A percentile compares a stretch with the other conserved stretches of the same genome.
phyloP scores from a whole-genome alignment of 2,113 vertebrate species.

The Isichthys henryi region DNA sequence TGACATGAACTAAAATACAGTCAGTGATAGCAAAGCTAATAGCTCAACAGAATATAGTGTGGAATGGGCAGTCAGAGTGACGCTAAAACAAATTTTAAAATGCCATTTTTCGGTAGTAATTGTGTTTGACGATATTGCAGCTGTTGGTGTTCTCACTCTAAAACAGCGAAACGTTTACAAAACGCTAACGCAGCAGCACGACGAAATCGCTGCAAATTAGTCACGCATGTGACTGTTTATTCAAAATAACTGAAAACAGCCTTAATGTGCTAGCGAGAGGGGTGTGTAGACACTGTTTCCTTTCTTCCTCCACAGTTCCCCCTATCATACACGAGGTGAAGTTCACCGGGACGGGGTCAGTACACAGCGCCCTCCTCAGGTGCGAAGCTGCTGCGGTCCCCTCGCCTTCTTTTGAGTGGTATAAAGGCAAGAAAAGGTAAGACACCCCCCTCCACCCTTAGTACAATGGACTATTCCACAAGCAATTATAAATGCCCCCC shows the following conservation, averaged over 20 bases:
- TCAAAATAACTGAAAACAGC: not conserved
- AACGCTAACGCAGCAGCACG: not conserved
- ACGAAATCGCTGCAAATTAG: not conserved
- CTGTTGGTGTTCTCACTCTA: not conserved
- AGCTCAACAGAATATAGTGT: not conserved
- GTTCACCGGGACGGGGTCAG: constrained; percentile 62
- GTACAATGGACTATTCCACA: not conserved
- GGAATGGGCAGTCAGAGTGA: not conserved
- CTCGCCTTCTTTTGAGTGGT: constrained; percentile 71
- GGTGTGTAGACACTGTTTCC: not conserved
- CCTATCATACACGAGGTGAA: constrained; percentile 78
- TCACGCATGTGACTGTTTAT: not conserved
- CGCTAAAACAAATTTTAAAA: not conserved
- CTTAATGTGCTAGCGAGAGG: not conserved
- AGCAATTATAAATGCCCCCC: constrained; percentile 5
- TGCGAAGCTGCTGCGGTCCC: constrained; percentile 75
- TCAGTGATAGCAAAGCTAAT: not conserved
- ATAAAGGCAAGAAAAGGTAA: constrained; percentile 77
- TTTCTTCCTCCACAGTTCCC: constrained; percentile 50
- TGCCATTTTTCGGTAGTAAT: not conserved
- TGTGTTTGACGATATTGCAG: not conserved
- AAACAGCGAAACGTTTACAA: not conserved
- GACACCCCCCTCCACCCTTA: constrained; percentile 12
- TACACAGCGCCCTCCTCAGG: constrained; percentile 66
- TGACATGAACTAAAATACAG: not conserved